These are phyloP conservation scores for Epistrophe grossulariae DNA, from an alignment of 2,888 invertebrate species.

Conservation along the genomic window DNA sequence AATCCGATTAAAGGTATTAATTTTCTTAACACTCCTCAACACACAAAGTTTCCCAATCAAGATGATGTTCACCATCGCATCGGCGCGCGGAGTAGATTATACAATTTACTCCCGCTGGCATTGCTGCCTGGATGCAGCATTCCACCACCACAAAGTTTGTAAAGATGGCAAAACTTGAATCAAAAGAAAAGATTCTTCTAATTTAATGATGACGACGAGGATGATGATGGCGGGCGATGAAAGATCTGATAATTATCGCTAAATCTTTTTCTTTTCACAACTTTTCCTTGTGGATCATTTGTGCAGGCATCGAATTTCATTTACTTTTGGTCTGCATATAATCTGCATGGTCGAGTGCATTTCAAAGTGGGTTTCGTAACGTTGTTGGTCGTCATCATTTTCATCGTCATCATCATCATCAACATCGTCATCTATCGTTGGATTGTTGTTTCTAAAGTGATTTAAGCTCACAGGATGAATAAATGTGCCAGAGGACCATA, in stretches of 20 bases:
- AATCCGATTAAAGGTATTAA: constrained; percentile 72
- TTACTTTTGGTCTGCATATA: constrained; percentile 6
- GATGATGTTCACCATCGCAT: constrained; percentile 44
- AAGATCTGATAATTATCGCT: constrained; percentile 45
- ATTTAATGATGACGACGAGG: constrained; percentile 4
- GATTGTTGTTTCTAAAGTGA: constrained; percentile 44
- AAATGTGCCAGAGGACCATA: constrained; percentile 7
- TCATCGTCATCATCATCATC: not conserved
- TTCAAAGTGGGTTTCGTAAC: constrained; percentile 14
- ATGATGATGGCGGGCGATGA: not conserved
- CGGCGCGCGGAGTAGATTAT: constrained; percentile 21
- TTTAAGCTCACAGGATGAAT: constrained; percentile 31
- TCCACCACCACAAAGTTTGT: not conserved
- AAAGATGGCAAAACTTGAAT: constrained; percentile 9
- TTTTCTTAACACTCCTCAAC: constrained; percentile 65
- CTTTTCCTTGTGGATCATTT: constrained; percentile 58
- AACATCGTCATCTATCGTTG: not conserved
- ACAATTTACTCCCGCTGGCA: constrained; percentile 16
- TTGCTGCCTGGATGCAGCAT: not conserved
- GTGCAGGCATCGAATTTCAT: constrained; percentile 63
- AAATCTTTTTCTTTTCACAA: constrained; percentile 40
- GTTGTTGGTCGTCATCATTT: not conserved
- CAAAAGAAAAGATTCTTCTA: constrained; percentile 13
- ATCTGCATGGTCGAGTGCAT: constrained; percentile 18
- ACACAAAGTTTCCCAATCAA: constrained; percentile 64